These are phyloP conservation scores for Cinclus mexicanus DNA, from an alignment of 2,113 vertebrate genomes.

Conservation along the genomic window DNA sequence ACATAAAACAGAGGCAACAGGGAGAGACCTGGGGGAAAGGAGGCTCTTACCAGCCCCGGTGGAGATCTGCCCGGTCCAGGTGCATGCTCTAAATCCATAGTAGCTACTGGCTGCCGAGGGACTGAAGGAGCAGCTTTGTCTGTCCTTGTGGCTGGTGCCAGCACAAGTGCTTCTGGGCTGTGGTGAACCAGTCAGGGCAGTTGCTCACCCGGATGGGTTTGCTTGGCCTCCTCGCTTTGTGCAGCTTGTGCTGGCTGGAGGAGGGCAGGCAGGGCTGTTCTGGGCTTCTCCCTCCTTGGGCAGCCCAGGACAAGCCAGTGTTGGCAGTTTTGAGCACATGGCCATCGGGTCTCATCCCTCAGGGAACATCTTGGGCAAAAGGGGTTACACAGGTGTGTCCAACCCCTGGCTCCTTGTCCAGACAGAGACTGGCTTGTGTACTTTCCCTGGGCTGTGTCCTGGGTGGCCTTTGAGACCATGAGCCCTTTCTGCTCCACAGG, in stretches of 20 bases:
- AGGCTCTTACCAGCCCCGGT: neutral
- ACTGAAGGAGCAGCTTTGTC: neutral
- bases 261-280: neutral
- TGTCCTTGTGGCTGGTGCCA: neutral
- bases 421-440: neutral
- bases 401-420: neutral
- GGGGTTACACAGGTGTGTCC: neutral
- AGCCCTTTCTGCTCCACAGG: neutral
- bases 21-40: neutral
- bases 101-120: neutral
- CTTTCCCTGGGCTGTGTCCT: neutral
- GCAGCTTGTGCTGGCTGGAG: neutral
- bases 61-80: fast-evolving
- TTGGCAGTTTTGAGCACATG: neutral
- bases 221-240: fast-evolving
- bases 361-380: neutral
- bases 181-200: neutral
- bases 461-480: neutral
- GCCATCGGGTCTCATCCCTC: fast-evolving
- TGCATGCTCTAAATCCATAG: fast-evolving
- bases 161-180: neutral
- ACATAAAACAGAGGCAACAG: neutral
- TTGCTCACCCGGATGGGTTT: neutral
- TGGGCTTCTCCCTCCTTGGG: neutral
- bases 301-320: neutral